Evolutionary conservation across 2,888 invertebrate species (phyloP).

Genomic region (Drosophila conformis): DNA sequence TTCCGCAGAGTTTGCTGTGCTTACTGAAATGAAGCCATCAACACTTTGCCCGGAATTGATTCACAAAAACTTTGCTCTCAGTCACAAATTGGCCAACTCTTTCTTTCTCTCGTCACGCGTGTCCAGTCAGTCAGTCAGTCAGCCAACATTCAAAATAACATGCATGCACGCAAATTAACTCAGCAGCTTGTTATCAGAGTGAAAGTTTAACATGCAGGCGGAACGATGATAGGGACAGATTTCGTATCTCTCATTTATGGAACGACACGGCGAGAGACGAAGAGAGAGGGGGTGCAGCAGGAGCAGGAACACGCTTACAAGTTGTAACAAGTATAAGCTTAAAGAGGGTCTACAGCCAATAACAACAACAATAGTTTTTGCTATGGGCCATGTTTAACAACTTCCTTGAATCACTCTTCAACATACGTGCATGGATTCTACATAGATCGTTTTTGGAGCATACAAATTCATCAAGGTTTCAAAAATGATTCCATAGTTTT

Average conservation of each 20-base stretch:
- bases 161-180: slow-evolving; percentile 65
- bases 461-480: not conserved
- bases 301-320: slow-evolving; percentile 4
- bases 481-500: not conserved
- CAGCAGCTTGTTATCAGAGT: slow-evolving; percentile 16
- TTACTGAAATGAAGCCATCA: slow-evolving; percentile 69
- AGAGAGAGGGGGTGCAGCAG: not conserved
- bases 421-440: not conserved
- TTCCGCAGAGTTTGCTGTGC: slow-evolving; percentile 21
- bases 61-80: slow-evolving; percentile 3
- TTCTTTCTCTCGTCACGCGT: slow-evolving; percentile 52
- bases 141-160: slow-evolving; percentile 68
- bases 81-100: slow-evolving; percentile 24
- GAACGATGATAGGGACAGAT: not conserved
- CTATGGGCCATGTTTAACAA: not conserved
- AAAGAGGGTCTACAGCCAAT: not conserved
- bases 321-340: not conserved
- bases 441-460: not conserved
- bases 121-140: slow-evolving; percentile 52
- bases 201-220: slow-evolving; percentile 54
- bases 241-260: not conserved
- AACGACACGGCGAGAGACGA: not conserved
- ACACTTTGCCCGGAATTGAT: slow-evolving; percentile 59
- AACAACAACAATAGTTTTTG: not conserved
- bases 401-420: slow-evolving; percentile 12